These are phyloP conservation scores for Phylloscopus collybita DNA, from an alignment of 2,797 vertebrate genomes.

Conservation along the genomic window DNA sequence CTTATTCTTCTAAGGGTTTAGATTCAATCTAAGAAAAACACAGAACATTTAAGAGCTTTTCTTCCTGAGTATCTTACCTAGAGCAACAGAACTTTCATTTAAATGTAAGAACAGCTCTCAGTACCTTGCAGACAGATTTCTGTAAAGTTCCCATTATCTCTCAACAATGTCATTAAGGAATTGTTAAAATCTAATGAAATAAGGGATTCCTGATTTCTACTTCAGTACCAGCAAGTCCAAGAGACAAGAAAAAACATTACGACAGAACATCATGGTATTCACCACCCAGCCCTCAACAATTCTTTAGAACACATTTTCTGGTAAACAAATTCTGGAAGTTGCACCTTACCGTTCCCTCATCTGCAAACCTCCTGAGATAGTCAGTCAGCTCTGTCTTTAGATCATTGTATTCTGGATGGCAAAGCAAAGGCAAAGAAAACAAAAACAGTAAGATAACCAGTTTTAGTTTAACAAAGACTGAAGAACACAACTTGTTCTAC, in stretches of 20 bases:
- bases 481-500: neutral
- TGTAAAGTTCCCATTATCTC: neutral
- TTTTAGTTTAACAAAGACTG: neutral
- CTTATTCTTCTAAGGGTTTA: neutral
- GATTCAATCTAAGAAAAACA: neutral
- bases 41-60: neutral
- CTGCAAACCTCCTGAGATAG: conserved; percentile 87
- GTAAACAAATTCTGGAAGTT: neutral
- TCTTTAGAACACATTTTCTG: neutral
- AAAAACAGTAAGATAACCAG: neutral
- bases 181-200: neutral
- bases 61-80: neutral
- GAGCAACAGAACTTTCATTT: neutral
- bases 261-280: neutral
- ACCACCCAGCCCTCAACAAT: neutral
- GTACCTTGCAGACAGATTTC: neutral
- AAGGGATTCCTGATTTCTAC: neutral
- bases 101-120: neutral
- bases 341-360: conserved; percentile 89
- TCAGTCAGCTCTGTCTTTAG: conserved; percentile 86
- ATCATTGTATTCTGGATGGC: conserved; percentile 88
- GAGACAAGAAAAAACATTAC: neutral
- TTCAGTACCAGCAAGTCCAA: neutral
- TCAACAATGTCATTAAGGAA: neutral
- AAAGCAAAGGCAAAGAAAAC: neutral